phyloP scores from a whole-genome alignment of 2,888 invertebrate genomes.

The Noctua comes region DNA sequence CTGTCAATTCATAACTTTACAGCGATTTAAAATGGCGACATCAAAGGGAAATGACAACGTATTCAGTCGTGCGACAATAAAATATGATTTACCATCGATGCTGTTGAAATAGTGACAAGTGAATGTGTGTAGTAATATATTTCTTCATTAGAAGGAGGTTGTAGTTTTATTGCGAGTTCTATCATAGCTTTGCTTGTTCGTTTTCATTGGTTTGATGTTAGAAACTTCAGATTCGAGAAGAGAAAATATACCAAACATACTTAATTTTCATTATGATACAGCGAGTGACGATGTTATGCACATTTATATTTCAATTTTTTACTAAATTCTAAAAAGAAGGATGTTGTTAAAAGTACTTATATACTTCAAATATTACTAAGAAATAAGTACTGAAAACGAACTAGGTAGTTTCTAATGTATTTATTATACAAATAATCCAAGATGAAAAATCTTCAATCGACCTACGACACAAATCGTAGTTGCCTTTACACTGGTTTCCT shows the following conservation, averaged over 20 bases:
- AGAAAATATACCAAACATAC: background rate
- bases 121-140: constrained; percentile 36
- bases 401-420: background rate
- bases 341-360: background rate
- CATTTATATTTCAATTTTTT: background rate
- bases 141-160: constrained; percentile 30
- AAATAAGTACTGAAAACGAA: background rate
- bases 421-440: background rate
- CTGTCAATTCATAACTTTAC: constrained; percentile 17
- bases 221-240: constrained; percentile 2
- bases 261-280: background rate
- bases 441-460: background rate
- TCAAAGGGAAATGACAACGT: constrained; percentile 53
- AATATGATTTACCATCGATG: constrained; percentile 53
- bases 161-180: constrained; percentile 32
- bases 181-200: background rate
- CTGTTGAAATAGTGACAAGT: constrained; percentile 37
- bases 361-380: background rate
- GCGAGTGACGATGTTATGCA: background rate
- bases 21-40: constrained; percentile 40
- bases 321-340: background rate
- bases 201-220: background rate
- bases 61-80: constrained; percentile 44
- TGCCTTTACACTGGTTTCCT: constrained; percentile 1
- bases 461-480: background rate